Evolutionary conservation across 2,797 vertebrate genomes (phyloP), one percentile per base, ranked within the genome.

Genomic region (Sebastes goodei): DNA sequence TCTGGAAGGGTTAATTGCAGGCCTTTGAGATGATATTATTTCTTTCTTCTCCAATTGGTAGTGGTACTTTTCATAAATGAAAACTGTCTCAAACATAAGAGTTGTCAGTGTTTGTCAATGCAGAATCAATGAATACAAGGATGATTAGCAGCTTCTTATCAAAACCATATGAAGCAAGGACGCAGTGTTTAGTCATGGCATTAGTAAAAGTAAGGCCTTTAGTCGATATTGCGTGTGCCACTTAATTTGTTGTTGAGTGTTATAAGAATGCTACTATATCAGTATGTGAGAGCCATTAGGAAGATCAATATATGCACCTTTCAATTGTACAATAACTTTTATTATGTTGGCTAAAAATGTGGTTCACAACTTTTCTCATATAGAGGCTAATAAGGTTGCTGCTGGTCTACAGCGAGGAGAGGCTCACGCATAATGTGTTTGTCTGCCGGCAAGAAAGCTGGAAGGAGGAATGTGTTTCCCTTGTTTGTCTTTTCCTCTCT

Each of bases 401-500:
- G 52, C 23, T 21, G n/a, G 20, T 62, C 30, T 35, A 21, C 35
- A 65, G 49, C 62, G 49, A 77, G 46, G 32, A 66, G 32, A 35
- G 20, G 23, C 57, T 38, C 3, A 12, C 49, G 52, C 55, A 70
- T 77, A 35, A 73, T 80, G 55, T 46, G 82, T 70, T 76, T 76
- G 52, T 84, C 63, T 8, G n/a, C 59, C 17, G 23, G 46, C 42
- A 63, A 72, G 57, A 70, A 30, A 74, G 74, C 72, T 77, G 15
- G 2, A 21, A 70, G 49, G 67, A 57, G 23, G 32, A 74, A 73
- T 53, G 17, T 2, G 7, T 76, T 82, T 52, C 57, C 62, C 29
- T 63, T 57, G 46, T 73, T 71, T 73, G 66, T 76, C 10, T 80
- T 70, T 72, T 85, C 33, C 53, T 62, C 35, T 71, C 14, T 81